Percentiles rank a stretch among this genome's conserved stretches.
phyloP scores from a whole-genome alignment of 2,797 vertebrate species.

The Lepus townsendii region DNA sequence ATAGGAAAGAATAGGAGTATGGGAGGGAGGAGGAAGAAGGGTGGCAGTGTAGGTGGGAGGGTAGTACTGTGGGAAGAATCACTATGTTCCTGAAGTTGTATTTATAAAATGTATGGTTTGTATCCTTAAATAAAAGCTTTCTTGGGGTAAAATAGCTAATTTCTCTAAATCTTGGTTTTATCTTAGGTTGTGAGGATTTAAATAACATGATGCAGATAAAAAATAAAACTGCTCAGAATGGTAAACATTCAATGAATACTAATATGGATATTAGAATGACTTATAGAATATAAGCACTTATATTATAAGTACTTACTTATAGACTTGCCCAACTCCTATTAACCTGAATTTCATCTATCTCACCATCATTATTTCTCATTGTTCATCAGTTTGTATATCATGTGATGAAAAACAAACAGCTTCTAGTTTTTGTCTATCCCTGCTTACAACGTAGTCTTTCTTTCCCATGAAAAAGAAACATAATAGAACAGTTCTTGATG shows the following conservation, averaged over 20 bases:
- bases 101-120: no score
- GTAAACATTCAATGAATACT: not conserved
- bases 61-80: no score
- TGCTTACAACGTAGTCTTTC: not conserved
- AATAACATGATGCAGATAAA: not conserved
- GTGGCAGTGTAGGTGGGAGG: no score
- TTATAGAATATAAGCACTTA: not conserved
- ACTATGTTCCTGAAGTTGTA: no score
- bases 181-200: conserved; percentile 14
- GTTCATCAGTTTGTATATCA: not conserved
- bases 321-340: not conserved
- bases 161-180: not conserved
- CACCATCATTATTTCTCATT: not conserved
- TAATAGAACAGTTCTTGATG: not conserved
- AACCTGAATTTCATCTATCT: not conserved
- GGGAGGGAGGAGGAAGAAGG: no score
- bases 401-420: not conserved
- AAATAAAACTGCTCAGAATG: conserved; percentile 6
- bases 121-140: no score
- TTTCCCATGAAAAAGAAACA: not conserved
- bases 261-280: not conserved
- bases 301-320: not conserved
- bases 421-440: not conserved
- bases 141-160: not conserved
- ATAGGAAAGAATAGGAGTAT: no score